Evolutionary conservation across 2,888 invertebrate species (phyloP), one percentile per base, ranked within the genome.

Genomic region (Cybosia mesomella): DNA sequence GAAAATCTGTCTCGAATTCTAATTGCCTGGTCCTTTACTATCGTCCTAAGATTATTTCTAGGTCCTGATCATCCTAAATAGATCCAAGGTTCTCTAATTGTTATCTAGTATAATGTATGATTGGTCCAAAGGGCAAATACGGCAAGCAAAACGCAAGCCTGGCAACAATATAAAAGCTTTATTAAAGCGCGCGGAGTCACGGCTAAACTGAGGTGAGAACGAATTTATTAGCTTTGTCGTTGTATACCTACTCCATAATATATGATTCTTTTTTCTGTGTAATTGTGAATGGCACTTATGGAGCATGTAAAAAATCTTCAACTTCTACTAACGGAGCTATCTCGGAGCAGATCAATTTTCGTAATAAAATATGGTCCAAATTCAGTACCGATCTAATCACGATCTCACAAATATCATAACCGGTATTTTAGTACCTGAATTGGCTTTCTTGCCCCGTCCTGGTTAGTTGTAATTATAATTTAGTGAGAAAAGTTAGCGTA

Each of bases 111-210:
- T 2, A 28, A 15, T 39, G 15, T 39, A 5, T 43, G 43, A 5
- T 18, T 43, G 18, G 18, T 43, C 7, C 7, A 43, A 43, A 43
- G n/a, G 49, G 49, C n/a, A 49, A 49, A 49, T n/a, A 8, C 49
- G 18, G 49, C 49, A 49, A 49, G 49, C 49, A n/a, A 49, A 49
- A 49, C 18, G 18, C 49, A 18, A 49, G 49, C 49, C 18, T 49
- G n/a, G 49, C n/a, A 49, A 49, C 49, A 18, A 39, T 13, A 11
- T 15, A 49, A 9, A 8, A n/a, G 49, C 0, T 7, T n/a, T n/a
- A 49, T 49, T 49, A 18, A n/a, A n/a, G 49, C 49, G 49, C 49
- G n/a, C 49, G 49, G 49, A n/a, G 49, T 49, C 49, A 49, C n/a
- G 49, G 49, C 49, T 28, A 28, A 28, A 5, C 3, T 28, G 18